phyloP scores from a whole-genome alignment of 2,797 vertebrate genomes.

The Semotilus atromaculatus region DNA sequence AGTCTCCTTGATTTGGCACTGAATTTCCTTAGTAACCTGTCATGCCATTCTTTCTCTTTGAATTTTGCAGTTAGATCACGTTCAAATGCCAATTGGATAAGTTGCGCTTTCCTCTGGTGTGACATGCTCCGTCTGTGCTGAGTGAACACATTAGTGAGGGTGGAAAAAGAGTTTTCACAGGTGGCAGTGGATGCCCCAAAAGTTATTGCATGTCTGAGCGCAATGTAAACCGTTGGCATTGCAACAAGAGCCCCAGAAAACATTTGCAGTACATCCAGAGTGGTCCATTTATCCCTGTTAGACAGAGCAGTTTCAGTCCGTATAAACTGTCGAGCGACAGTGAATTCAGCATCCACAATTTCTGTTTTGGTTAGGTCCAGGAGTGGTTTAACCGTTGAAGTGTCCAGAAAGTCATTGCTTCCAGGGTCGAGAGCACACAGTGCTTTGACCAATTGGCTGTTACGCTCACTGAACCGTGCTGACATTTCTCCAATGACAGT shows the following conservation, averaged over 20 bases:
- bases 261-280: no score
- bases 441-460: background rate
- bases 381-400: background rate
- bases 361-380: background rate
- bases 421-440: background rate
- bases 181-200: no score
- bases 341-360: background rate
- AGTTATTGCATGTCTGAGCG: no score
- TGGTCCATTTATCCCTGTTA: no score
- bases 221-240: no score
- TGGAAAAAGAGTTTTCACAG: no score
- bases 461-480: background rate
- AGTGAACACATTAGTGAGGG: background rate
- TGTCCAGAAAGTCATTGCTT: background rate
- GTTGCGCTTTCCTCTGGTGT: background rate
- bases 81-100: background rate
- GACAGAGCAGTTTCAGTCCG: background rate
- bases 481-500: background rate
- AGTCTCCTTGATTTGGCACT: background rate
- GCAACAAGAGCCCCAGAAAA: no score
- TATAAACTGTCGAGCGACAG: background rate
- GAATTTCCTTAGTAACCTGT: no score
- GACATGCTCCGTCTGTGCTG: background rate
- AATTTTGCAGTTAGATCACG: background rate
- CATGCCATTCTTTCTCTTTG: background rate